These are phyloP conservation scores for Macrosteles quadrilineatus DNA, from an alignment of 1,140 invertebrate species.

Conservation along the genomic window DNA sequence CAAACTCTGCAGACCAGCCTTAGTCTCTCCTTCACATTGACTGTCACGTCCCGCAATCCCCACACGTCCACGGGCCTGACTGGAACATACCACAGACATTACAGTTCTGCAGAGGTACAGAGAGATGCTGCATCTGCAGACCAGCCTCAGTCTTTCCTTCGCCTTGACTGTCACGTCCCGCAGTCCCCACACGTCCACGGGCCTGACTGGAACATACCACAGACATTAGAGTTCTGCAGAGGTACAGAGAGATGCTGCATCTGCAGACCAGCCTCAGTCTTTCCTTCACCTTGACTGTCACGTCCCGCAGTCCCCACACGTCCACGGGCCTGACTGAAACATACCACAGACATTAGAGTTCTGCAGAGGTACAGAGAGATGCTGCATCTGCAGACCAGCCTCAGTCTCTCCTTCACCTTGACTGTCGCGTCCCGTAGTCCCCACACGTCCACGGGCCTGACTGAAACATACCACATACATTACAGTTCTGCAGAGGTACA, in stretches of 20 bases:
- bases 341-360: slow-evolving; percentile 2
- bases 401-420: slow-evolving; percentile 42
- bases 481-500: not conserved
- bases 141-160: slow-evolving; percentile 42
- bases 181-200: slow-evolving; percentile 45
- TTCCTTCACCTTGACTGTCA: slow-evolving; percentile 41
- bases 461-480: slow-evolving; percentile 40
- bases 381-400: slow-evolving; percentile 44
- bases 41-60: slow-evolving; percentile 44
- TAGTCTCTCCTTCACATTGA: slow-evolving; percentile 42
- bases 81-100: slow-evolving; percentile 37
- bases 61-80: slow-evolving; percentile 44
- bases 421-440: slow-evolving; percentile 45
- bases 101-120: too few species aligned
- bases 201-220: slow-evolving; percentile 43
- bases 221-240: not conserved
- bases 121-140: slow-evolving; percentile 47
- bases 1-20: slow-evolving; percentile 46
- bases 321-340: slow-evolving; percentile 45
- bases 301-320: slow-evolving; percentile 45
- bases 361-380: too few species aligned
- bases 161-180: slow-evolving; percentile 43
- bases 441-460: slow-evolving; percentile 43
- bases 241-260: too few species aligned
- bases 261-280: slow-evolving; percentile 46